Percentiles rank a stretch among this genome's conserved stretches.
phyloP scores from a whole-genome alignment of 1,140 invertebrate species.

The Plectrocnemia conspersa region DNA sequence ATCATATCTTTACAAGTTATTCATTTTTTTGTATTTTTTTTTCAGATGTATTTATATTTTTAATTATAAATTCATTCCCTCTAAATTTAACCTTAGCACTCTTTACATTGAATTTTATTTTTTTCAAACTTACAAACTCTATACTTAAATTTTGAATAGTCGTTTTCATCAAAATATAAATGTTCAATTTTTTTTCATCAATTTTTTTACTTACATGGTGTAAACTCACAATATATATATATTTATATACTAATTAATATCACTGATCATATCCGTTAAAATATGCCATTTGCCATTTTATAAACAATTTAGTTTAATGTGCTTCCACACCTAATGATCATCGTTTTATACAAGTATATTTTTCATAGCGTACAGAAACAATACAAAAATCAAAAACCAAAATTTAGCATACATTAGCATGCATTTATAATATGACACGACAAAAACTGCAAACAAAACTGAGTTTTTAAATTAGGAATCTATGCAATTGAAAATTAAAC shows the following conservation, averaged over 20 bases:
- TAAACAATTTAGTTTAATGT: constrained; percentile 34
- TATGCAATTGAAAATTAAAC: too few relatives aligned
- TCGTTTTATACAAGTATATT: too few relatives aligned
- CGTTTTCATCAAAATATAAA: constrained; percentile 36
- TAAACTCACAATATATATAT: constrained; percentile 30
- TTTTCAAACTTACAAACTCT: constrained; percentile 29
- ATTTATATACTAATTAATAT: constrained; percentile 33
- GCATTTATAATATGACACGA: too few relatives aligned
- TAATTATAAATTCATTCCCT: constrained; percentile 27
- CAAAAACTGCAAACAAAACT: too few relatives aligned
- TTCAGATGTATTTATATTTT: constrained; percentile 10
- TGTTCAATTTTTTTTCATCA: constrained; percentile 29
- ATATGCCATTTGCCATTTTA: constrained; percentile 28
- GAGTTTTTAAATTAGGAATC: too few relatives aligned
- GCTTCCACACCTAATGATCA: constrained; percentile 27
- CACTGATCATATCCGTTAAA: constrained; percentile 33
- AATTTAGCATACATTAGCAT: too few relatives aligned
- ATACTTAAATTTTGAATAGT: constrained; percentile 32
- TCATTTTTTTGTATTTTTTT: constrained; percentile 13
- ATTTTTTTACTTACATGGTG: constrained; percentile 27
- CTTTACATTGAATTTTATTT: constrained; percentile 27
- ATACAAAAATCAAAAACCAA: too few relatives aligned
- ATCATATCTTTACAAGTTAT: constrained; percentile 19
- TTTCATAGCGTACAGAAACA: too few relatives aligned
- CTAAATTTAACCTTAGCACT: constrained; percentile 31